Evolutionary conservation across 2,888 invertebrate species (phyloP).

Genomic region (Drosophila monieri): DNA sequence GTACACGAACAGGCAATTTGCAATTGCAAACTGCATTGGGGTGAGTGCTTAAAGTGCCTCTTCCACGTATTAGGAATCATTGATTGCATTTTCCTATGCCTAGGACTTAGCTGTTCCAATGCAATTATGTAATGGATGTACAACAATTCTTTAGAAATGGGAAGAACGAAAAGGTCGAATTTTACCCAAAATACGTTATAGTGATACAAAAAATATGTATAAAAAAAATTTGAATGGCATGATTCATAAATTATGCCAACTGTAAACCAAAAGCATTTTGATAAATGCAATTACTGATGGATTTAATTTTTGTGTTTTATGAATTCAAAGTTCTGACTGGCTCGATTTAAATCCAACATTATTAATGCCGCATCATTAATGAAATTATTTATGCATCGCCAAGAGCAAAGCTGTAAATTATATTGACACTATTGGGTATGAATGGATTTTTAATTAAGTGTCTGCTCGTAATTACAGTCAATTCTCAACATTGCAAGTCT

Average conservation of each 20-base stretch:
- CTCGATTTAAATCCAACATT: constrained; percentile 10
- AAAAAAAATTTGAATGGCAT: not conserved
- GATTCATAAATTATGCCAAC: not conserved
- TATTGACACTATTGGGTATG: constrained; percentile 41
- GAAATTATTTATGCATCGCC: constrained; percentile 46
- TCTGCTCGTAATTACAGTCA: constrained; percentile 36
- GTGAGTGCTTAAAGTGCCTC: constrained; percentile 23
- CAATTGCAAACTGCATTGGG: constrained; percentile 23
- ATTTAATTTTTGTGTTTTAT: constrained; percentile 14
- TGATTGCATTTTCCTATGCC: constrained; percentile 5
- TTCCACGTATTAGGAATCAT: not conserved
- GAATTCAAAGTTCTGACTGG: not conserved
- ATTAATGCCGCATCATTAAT: constrained; percentile 58
- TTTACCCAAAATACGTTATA: not conserved
- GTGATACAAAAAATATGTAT: not conserved
- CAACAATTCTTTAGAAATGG: not conserved
- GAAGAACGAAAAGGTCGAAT: not conserved
- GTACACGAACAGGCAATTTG: constrained; percentile 38
- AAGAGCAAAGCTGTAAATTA: constrained; percentile 40
- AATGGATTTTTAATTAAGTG: constrained; percentile 41
- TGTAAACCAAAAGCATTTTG: not conserved
- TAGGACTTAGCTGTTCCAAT: not conserved
- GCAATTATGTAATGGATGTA: constrained; percentile 12
- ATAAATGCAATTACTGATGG: constrained; percentile 1
- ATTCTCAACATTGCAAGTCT: constrained; percentile 29